These are phyloP conservation scores for Porphyrio hochstetteri DNA, from an alignment of 2,113 vertebrate genomes.

Conservation along the genomic window DNA sequence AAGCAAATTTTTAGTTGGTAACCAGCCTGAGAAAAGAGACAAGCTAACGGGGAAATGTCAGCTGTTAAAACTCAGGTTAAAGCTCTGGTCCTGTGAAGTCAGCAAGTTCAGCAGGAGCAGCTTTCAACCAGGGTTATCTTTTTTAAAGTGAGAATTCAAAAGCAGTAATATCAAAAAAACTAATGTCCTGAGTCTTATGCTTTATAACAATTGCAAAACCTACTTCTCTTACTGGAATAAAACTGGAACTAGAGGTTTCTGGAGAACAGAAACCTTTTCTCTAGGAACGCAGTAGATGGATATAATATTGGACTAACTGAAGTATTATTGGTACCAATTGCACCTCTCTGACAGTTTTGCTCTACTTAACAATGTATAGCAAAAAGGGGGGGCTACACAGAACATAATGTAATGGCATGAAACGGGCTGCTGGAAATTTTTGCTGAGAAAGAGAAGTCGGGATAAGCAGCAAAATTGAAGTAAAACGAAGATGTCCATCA, in stretches of 20 bases:
- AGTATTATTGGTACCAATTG: background rate
- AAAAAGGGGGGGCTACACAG: rapidly evolving
- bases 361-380: background rate
- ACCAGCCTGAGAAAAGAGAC: background rate
- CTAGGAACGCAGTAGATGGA: background rate
- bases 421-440: background rate
- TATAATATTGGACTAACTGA: background rate
- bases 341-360: background rate
- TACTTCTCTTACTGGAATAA: background rate
- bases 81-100: background rate
- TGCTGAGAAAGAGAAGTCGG: background rate
- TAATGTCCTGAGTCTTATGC: background rate
- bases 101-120: background rate
- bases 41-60: background rate
- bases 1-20: background rate
- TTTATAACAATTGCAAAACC: background rate
- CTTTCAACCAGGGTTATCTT: background rate
- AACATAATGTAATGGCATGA: background rate
- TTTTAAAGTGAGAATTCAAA: background rate
- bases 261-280: background rate
- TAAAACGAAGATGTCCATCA: background rate
- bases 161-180: background rate
- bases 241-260: background rate
- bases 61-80: background rate
- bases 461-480: background rate